Percentiles rank a stretch among this genome's conserved stretches.
These are phyloP conservation scores for Drosophila quinaria DNA, from an alignment of 2,888 invertebrate species.

Conservation along the genomic window DNA sequence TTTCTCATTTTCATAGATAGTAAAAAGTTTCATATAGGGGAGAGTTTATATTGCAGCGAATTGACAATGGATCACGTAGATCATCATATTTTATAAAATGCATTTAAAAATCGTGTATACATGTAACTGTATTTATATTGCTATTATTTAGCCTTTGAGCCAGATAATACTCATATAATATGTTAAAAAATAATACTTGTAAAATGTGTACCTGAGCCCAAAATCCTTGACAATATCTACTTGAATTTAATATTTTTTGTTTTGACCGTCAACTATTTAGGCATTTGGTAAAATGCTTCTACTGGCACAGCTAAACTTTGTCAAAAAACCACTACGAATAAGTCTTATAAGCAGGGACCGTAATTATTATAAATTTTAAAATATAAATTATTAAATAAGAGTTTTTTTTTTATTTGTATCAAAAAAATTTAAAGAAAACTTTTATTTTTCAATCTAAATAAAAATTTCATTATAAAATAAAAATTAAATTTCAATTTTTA, in stretches of 20 bases:
- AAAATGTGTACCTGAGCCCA: slow-evolving; percentile 63
- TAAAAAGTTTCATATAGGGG: not conserved
- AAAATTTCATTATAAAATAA: too few species aligned
- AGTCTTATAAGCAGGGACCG: slow-evolving; percentile 36
- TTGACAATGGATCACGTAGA: slow-evolving; percentile 48
- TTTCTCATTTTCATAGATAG: slow-evolving; percentile 10
- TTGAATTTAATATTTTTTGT: not conserved
- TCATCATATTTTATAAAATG: slow-evolving; percentile 40
- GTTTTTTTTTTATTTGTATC: too few species aligned
- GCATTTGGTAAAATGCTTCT: slow-evolving; percentile 36
- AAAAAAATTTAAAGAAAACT: too few species aligned
- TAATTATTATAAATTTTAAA: too few species aligned
- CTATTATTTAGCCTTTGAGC: slow-evolving; percentile 26
- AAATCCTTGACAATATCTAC: slow-evolving; percentile 31
- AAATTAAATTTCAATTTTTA: too few species aligned
- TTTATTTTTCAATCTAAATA: too few species aligned
- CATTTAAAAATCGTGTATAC: slow-evolving; percentile 45
- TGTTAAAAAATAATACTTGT: slow-evolving; percentile 65
- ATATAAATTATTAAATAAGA: too few species aligned
- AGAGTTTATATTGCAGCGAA: slow-evolving; percentile 34
- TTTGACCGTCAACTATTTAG: slow-evolving; percentile 21
- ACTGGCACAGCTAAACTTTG: slow-evolving; percentile 51
- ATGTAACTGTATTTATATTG: slow-evolving; percentile 5
- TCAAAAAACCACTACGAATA: slow-evolving; percentile 60
- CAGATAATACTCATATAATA: slow-evolving; percentile 20